phyloP scores from a whole-genome alignment of 2,888 invertebrate genomes.

The Acrobasis suavella region DNA sequence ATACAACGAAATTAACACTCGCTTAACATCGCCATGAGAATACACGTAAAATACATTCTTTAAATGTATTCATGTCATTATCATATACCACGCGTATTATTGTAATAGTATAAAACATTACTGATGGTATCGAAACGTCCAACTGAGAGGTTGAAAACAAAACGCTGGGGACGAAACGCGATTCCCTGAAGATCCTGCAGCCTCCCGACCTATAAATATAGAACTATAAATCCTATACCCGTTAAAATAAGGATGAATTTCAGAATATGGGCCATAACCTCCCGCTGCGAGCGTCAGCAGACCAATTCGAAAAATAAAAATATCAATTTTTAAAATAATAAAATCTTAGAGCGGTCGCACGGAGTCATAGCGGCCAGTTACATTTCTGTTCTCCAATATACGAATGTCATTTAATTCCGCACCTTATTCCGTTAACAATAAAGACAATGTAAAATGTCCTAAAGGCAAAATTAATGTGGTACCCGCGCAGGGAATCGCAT shows the following conservation, averaged over 20 bases:
- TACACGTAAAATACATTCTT: constrained; percentile 20
- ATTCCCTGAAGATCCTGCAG: constrained; percentile 67
- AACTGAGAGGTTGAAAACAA: constrained; percentile 59
- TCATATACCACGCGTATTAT: constrained; percentile 25
- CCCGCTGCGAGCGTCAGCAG: constrained; percentile 79
- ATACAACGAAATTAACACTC: constrained; percentile 25
- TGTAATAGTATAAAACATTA: constrained; percentile 41
- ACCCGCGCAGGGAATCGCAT: constrained; percentile 62
- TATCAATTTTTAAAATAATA: constrained; percentile 79
- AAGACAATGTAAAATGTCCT: constrained; percentile 33
- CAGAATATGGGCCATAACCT: constrained; percentile 40
- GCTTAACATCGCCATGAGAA: not conserved
- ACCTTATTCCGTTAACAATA: constrained; percentile 48
- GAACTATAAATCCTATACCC: constrained; percentile 45
- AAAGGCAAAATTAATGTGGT: constrained; percentile 38
- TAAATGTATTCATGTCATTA: constrained; percentile 20
- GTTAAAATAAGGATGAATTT: constrained; percentile 45
- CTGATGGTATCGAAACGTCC: constrained; percentile 63
- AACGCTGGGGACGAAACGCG: constrained; percentile 50
- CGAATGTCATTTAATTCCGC: constrained; percentile 39
- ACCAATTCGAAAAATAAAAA: constrained; percentile 75
- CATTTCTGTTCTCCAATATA: constrained; percentile 37
- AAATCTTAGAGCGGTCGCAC: constrained; percentile 78
- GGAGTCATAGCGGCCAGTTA: constrained; percentile 58
- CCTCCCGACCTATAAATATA: constrained; percentile 38